phyloP scores from a whole-genome alignment of 2,888 invertebrate species.

The Nephrocerus scutellatus region DNA sequence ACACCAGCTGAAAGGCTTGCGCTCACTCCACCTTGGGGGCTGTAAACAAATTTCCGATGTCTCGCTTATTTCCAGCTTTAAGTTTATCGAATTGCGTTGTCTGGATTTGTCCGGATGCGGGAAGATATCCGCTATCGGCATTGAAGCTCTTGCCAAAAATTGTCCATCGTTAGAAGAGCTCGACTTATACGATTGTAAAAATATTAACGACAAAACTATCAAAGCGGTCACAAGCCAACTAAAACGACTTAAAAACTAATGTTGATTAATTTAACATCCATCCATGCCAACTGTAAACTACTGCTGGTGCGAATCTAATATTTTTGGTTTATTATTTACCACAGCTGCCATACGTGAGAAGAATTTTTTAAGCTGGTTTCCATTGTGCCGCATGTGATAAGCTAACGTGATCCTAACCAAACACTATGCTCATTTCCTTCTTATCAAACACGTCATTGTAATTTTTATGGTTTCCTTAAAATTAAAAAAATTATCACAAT shows the following conservation, averaged over 20 bases:
- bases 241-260: constrained; percentile 48
- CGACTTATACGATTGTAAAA: constrained; percentile 60
- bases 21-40: constrained; percentile 57
- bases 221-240: constrained; percentile 48
- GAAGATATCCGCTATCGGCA: constrained; percentile 60
- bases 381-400: too few species aligned
- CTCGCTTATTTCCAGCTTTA: constrained; percentile 61
- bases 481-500: too few species aligned
- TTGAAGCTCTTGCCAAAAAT: constrained; percentile 56
- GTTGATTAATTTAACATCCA: constrained; percentile 50
- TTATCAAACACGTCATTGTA: too few species aligned
- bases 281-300: constrained; percentile 49
- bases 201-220: constrained; percentile 60
- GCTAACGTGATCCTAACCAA: too few species aligned
- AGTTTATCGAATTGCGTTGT: constrained; percentile 57
- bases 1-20: constrained; percentile 52
- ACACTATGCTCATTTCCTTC: too few species aligned
- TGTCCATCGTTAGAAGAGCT: constrained; percentile 65
- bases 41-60: constrained; percentile 68
- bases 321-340: too few species aligned
- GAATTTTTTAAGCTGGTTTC: too few species aligned
- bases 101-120: constrained; percentile 63
- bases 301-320: constrained; percentile 41
- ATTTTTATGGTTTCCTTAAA: too few species aligned
- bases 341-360: too few species aligned